Percentiles rank a stretch among this genome's conserved stretches.
These are phyloP conservation scores for Megaleporinus macrocephalus DNA, from an alignment of 2,113 vertebrate species.

Conservation along the genomic window DNA sequence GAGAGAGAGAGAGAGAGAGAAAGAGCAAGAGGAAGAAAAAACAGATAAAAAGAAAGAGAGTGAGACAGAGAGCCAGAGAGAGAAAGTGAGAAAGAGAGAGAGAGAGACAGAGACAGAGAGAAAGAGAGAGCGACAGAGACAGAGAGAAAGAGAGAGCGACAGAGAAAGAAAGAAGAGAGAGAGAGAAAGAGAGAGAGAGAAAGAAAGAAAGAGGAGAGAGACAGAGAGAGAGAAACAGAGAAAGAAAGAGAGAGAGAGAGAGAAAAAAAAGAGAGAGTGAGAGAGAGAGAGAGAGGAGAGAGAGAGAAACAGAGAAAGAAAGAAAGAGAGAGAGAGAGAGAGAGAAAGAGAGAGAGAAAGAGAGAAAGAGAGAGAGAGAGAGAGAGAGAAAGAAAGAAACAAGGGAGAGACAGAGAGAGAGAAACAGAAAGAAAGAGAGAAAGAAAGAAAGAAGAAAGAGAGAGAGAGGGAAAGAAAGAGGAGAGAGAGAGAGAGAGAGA, in stretches of 20 bases:
- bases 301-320: constrained; percentile 48
- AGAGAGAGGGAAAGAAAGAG: constrained; percentile 48
- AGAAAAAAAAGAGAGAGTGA: constrained; percentile 29
- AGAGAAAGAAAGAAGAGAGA: constrained; percentile 30
- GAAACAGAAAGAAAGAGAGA: constrained; percentile 54
- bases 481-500: not conserved
- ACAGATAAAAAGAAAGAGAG: no score
- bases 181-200: constrained; percentile 54
- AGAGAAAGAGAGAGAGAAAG: constrained; percentile 37
- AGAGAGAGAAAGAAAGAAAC: constrained; percentile 33
- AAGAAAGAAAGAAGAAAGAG: constrained; percentile 42
- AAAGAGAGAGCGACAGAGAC: constrained; percentile 46
- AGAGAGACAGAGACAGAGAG: constrained; percentile 27
- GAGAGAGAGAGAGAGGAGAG: constrained; percentile 44
- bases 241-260: not conserved
- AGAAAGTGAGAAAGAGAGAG: constrained; percentile 52
- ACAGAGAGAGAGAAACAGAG: constrained; percentile 48
- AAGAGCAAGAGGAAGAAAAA: no score
- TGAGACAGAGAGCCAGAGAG: constrained; percentile 34
- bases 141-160: not conserved
- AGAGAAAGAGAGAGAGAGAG: constrained; percentile 23
- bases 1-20: not conserved
- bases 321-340: constrained; percentile 39
- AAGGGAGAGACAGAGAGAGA: no score
- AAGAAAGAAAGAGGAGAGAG: constrained; percentile 35